phyloP scores from a whole-genome alignment of 2,888 invertebrate species.

The Notodonta dromedarius region DNA sequence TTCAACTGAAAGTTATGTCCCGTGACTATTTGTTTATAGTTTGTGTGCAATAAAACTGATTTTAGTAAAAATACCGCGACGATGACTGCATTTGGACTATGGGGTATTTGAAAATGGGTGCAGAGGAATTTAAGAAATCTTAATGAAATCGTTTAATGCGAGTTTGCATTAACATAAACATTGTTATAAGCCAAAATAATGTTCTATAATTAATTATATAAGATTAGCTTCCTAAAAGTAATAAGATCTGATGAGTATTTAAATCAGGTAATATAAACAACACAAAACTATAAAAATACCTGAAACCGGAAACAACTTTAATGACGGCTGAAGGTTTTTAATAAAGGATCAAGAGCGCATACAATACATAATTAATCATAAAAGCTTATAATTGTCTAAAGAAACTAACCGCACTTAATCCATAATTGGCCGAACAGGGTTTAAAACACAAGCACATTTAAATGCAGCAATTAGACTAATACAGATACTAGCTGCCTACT shows the following conservation, averaged over 20 bases:
- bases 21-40: constrained; percentile 43
- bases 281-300: too few species aligned
- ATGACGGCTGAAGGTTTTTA: too few species aligned
- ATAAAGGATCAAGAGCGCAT: too few species aligned
- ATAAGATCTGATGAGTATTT: too few species aligned
- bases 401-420: constrained; percentile 35
- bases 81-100: neutral
- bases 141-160: constrained; percentile 4
- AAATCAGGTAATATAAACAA: too few species aligned
- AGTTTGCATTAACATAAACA: neutral
- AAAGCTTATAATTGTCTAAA: neutral
- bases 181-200: neutral
- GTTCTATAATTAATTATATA: neutral
- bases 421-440: constrained; percentile 66
- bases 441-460: constrained; percentile 40
- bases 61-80: constrained; percentile 32
- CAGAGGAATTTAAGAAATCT: constrained; percentile 22
- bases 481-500: constrained; percentile 49
- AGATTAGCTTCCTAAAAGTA: too few species aligned
- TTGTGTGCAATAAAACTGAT: constrained; percentile 37
- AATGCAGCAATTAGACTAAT: constrained; percentile 74
- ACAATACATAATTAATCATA: too few species aligned
- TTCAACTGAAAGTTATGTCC: constrained; percentile 47
- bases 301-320: too few species aligned
- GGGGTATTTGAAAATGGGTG: constrained; percentile 11